Base-by-base conservation (phyloP, 2,888 invertebrate genomes). In the Lasioglossum figueresi region DNA sequence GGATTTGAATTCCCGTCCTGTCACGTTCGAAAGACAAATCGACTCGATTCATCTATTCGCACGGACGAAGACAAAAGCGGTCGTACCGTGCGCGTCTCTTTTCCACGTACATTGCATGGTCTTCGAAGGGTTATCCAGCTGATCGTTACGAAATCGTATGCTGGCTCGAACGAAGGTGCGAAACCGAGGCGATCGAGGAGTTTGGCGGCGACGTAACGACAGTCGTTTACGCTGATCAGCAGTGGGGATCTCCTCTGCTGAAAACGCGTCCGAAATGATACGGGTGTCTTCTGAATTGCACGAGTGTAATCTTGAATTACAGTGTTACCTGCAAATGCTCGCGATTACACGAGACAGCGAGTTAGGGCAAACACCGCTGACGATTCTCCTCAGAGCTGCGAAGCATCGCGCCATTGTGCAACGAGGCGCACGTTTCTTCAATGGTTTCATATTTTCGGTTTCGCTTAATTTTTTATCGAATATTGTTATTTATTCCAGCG, bases 1-100 rank as follows among this genome's bases (percentile, higher is more conserved):
- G 23, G 72, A 82, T 76, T 82, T 81, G 75, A 74, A 84, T 75
- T 43, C 40, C 16, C 70, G 34, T 19, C 68, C 27, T 77, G 83
- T 80, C 76, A 72, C 40, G 43, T 45, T 72, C 68, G 31, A 31
- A 43, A 66, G 63, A 82, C 52, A 48, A 80, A 80, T 78, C 40
- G 16, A 34, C 71, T 72, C 27, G 40, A 72, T 76, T 45, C 19
- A 31, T 16, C 14, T 16, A 14, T 43, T 12, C 27, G 43, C 23
- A 8, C 14, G n/a, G 40, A 70, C 37, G 23, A 70, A n/a, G 12
- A 37, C 23, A 23, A 48, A 40, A 37, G n/a, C 40, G 10, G 12
- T 40, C 12, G 40, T 45, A 34, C 16, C 16, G 14, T 2, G 6
- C 19, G 34, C 19, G 14, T 31, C 37, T 12, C 37, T 6, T 56